Conservation (phyloP, 2,113 vertebrate genomes). For the Callipepla squamata region DNA sequence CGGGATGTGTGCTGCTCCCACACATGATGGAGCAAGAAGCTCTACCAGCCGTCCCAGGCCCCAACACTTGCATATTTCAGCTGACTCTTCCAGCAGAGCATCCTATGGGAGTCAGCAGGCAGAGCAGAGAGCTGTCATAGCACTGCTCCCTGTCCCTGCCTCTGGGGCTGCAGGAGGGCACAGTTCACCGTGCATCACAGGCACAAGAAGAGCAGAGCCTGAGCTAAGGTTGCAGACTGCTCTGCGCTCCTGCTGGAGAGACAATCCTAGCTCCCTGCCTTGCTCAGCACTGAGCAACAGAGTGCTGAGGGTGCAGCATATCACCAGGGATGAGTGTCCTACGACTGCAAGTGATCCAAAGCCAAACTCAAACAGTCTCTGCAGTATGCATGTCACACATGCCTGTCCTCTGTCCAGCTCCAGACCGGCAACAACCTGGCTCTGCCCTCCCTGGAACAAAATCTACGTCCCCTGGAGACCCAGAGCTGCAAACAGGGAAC, state of each 20-base stretch:
- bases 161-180: background rate
- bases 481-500: background rate
- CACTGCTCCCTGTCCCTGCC: background rate
- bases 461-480: background rate
- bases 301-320: fast-evolving
- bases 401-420: background rate
- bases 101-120: background rate
- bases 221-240: background rate
- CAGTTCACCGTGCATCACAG: background rate
- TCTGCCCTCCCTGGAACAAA: background rate
- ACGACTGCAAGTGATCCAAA: background rate
- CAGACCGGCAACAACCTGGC: background rate
- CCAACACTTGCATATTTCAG: background rate
- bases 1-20: background rate
- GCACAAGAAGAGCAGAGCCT: background rate
- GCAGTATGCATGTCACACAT: fast-evolving
- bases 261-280: background rate
- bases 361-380: background rate
- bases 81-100: background rate
- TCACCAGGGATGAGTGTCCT: background rate
- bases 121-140: background rate
- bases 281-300: background rate
- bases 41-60: background rate
- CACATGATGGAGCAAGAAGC: background rate
- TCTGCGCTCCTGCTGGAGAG: background rate